These are phyloP conservation scores for Heliothis peltigera DNA, from an alignment of 2,888 invertebrate genomes.

Conservation along the genomic window DNA sequence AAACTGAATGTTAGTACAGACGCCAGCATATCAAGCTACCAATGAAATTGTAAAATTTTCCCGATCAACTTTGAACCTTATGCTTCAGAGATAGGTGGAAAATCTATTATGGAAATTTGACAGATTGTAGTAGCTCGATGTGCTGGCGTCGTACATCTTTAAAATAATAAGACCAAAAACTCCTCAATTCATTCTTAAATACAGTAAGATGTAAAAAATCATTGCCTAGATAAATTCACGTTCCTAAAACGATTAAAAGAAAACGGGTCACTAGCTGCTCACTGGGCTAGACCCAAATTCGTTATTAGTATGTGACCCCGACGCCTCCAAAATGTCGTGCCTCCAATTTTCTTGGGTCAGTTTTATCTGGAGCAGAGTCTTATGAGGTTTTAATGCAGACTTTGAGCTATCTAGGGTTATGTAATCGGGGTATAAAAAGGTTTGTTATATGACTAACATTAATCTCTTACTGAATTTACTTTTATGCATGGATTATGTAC, in stretches of 20 bases:
- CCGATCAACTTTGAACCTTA: too few relatives aligned
- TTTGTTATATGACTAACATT: not conserved
- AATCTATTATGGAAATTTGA: too few relatives aligned
- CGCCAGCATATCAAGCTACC: too few relatives aligned
- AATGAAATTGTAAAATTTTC: too few relatives aligned
- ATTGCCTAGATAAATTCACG: not conserved
- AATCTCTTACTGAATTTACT: too few relatives aligned
- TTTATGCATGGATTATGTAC: too few relatives aligned
- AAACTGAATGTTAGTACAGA: too few relatives aligned
- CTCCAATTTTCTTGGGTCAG: slow-evolving; percentile 45
- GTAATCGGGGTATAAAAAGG: not conserved
- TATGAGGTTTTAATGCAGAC: slow-evolving; percentile 33
- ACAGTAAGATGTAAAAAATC: not conserved
- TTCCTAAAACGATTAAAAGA: slow-evolving; percentile 24
- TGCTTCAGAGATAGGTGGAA: too few relatives aligned
- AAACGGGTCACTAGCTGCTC: slow-evolving; percentile 50
- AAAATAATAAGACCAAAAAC: too few relatives aligned
- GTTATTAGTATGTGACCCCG: slow-evolving; percentile 55
- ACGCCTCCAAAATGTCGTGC: slow-evolving; percentile 32
- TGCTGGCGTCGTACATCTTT: too few relatives aligned
- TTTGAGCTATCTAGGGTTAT: not conserved
- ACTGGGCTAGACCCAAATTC: slow-evolving; percentile 48
- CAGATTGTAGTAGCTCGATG: too few relatives aligned
- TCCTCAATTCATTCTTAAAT: too few relatives aligned
- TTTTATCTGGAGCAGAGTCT: slow-evolving; percentile 31